Evolutionary conservation across 2,797 vertebrate species (phyloP), one percentile per base, ranked within the genome.

Genomic region (Alauda arvensis): DNA sequence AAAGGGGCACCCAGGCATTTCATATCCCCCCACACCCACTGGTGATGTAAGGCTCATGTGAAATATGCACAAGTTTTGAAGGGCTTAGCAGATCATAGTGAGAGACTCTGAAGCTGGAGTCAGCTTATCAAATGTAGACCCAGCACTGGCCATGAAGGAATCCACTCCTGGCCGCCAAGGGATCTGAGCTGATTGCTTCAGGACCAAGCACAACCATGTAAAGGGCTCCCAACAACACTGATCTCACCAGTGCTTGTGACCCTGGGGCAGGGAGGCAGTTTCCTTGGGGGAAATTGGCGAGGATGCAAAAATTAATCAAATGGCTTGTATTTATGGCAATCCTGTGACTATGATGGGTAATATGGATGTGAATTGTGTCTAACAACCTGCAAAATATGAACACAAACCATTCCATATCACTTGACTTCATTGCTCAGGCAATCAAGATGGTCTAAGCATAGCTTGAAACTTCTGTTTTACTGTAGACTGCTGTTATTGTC

Each of bases 321-420:
- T 1, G 1, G 33, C 11, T 45, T 18, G 24, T n/a, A 48, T 15
- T 52, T 10, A 18, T 29, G 14, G 39, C 37, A 68, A 28, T 65
- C n/a, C 43, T 51, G 18, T 37, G 31, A 55, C 18, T n/a, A 8
- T 10, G 11, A 55, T 2, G 40, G 34, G 42, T 33, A 23, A 13
- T 26, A 59, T 6, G 21, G 63, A 84, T 52, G 20, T 5, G 46
- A 61, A 51, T 14, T 34, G 8, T 43, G 39, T 61, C 59, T 68
- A 37, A 75, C 10, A 75, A 61, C 14, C 34, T 57, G 19, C n/a
- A 77, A 71, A 75, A 75, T 28, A 65, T 0, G 2, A 88, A 57
- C 12, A 76, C 0, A 0, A 83, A 52, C 8, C 16, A 48, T 31
- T 59, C 19, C 11, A 0, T n/a, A 25, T 15, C 43, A 59, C 25